Evolutionary conservation across 2,113 vertebrate genomes (phyloP).

Genomic region (Electrona antarctica): DNA sequence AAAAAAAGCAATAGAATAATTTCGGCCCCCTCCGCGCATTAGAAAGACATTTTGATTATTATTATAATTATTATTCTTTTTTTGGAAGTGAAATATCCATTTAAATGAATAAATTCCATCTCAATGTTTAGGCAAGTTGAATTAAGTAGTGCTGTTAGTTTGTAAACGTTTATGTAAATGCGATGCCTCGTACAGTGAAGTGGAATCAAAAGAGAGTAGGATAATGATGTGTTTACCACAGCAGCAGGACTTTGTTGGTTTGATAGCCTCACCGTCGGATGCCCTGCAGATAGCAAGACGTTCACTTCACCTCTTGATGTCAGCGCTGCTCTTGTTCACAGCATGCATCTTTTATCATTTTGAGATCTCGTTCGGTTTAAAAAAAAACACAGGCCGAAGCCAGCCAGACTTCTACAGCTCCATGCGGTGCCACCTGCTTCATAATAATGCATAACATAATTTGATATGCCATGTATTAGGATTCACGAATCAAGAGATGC

Average conservation of each 20-base stretch:
- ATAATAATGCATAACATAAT: no score
- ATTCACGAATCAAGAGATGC: no score
- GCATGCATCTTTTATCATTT: no score
- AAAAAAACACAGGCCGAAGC: background rate
- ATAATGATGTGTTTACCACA: background rate
- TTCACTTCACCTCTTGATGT: background rate
- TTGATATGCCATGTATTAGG: no score
- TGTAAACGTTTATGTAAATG: slow-evolving; percentile 1
- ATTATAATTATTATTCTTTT: no score
- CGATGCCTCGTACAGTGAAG: no score
- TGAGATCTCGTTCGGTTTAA: no score
- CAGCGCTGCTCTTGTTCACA: background rate
- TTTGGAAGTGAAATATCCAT: no score
- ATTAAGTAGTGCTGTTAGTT: background rate
- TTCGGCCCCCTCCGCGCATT: no score
- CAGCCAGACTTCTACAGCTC: background rate
- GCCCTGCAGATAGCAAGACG: background rate
- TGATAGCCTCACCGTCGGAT: background rate
- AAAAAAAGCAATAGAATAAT: no score
- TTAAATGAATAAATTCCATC: slow-evolving; percentile 4
- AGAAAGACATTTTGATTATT: no score
- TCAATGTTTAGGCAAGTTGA: background rate
- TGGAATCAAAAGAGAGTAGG: background rate
- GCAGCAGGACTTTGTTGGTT: background rate
- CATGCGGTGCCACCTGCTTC: background rate